Base-by-base conservation (phyloP, 2,113 vertebrate genomes). In the Erythrocercus mccallii region DNA sequence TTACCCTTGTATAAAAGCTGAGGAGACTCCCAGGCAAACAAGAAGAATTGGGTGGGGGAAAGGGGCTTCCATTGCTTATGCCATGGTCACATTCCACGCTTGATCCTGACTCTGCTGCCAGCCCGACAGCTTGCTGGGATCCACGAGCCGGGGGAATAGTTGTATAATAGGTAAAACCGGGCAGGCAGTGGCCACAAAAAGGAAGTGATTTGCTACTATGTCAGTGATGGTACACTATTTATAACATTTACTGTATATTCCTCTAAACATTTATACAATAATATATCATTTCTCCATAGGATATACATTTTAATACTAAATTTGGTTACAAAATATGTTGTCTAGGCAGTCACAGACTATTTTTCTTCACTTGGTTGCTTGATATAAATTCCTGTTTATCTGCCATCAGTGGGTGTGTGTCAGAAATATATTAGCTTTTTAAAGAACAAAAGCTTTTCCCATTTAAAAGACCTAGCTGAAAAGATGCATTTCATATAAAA, bases 341-440 rank as follows among this genome's bases (percentile, higher is more conserved):
- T 54, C 81, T 94, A 44, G 60, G 7, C 93, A 81, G 69, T 93
- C 61, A 24, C 50, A 93, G 82, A 78, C 76, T 86, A 79, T 95
- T 92, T 94, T 79, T 96, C 85, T 69, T 71, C 64, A 47, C 50
- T 84, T 18, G 1, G 81, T 92, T 91, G 23, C 73, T 88, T 94
- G 92, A 89, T 81, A 94, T 76, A 95, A 88, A 96, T 96, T 96
- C 87, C 78, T 93, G 56, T 95, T 97, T 97, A 80, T 94, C 79
- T 85, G 84, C 84, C 14, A 33, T 92, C 78, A 84, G 54, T 81
- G 83, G 56, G 54, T 53, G 15, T 95, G 51, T 91, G 64, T 95
- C 95, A 90, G 78, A 92, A 96, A 95, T 82, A 84, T 44, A 87
- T 71, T 81, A 64, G 64, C 93, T 85, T 96, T 97, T 94, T 91